These are phyloP conservation scores for Drosophila tsacasi DNA, from an alignment of 1,140 invertebrate genomes.

Conservation along the genomic window DNA sequence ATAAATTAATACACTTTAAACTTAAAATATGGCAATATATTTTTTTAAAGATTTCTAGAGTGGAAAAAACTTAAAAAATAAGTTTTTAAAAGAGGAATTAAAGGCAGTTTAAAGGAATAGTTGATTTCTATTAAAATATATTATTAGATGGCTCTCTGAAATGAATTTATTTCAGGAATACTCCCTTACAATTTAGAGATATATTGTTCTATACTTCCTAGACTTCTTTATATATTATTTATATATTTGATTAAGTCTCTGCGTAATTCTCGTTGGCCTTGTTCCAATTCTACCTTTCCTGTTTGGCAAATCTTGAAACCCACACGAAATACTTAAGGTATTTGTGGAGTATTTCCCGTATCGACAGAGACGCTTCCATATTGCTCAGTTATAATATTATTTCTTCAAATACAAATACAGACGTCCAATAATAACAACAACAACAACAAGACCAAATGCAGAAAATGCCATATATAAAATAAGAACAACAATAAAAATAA, in stretches of 20 bases:
- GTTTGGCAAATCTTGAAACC: constrained; percentile 27
- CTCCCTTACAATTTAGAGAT: neutral
- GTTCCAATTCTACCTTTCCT: constrained; percentile 6
- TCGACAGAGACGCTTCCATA: constrained; percentile 52
- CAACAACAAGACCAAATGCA: constrained; percentile 39
- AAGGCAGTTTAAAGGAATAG: neutral
- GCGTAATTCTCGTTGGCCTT: constrained; percentile 3
- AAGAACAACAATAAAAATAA: constrained; percentile 77
- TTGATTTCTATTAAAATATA: too few relatives aligned
- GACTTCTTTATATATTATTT: neutral
- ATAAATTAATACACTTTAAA: neutral
- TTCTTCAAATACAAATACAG: constrained; percentile 47
- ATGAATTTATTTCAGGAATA: too few relatives aligned
- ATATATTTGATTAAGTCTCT: too few relatives aligned
- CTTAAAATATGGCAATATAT: neutral
- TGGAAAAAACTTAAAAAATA: neutral
- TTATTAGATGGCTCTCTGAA: too few relatives aligned
- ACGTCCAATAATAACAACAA: constrained; percentile 20
- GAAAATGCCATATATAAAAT: constrained; percentile 53
- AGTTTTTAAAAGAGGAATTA: neutral
- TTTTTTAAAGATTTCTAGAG: neutral
- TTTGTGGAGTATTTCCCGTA: constrained; percentile 21
- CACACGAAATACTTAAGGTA: constrained; percentile 8
- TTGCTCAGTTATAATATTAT: constrained; percentile 44
- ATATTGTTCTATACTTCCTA: neutral